These are phyloP conservation scores for Entomobrya multifasciata DNA, from an alignment of 2,888 invertebrate genomes.

Conservation along the genomic window DNA sequence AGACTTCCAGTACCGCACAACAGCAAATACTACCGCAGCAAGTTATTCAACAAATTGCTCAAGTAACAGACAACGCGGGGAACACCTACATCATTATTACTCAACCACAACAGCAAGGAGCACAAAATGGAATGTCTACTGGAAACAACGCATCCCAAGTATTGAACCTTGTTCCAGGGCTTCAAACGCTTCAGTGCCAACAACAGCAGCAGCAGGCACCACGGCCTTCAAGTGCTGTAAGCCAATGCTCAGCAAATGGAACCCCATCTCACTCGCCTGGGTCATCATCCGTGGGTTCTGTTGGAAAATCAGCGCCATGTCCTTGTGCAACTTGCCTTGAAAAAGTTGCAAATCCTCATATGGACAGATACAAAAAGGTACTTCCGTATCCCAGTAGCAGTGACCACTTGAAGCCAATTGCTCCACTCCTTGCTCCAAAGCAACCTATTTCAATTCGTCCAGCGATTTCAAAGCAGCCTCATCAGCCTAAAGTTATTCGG, in stretches of 20 bases:
- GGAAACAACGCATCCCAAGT: not conserved
- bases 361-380: constrained; percentile 69
- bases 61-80: constrained; percentile 51
- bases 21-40: not conserved
- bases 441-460: constrained; percentile 38
- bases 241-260: constrained; percentile 16
- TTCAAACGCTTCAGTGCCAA: constrained; percentile 16
- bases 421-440: constrained; percentile 34
- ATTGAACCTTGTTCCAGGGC: constrained; percentile 44
- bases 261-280: constrained; percentile 10
- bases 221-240: not conserved
- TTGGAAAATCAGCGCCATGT: constrained; percentile 48
- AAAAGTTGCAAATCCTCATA: constrained; percentile 23
- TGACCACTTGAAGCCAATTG: not conserved
- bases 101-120: not conserved
- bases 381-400: constrained; percentile 62
- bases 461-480: constrained; percentile 29
- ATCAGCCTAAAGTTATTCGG: constrained; percentile 18
- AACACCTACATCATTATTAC: constrained; percentile 47
- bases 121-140: constrained; percentile 41
- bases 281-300: not conserved
- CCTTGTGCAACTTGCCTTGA: constrained; percentile 62
- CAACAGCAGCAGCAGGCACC: constrained; percentile 53
- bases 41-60: constrained; percentile 61
- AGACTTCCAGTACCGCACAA: not conserved